These are phyloP conservation scores for Mastacembelus armatus DNA, from an alignment of 2,797 vertebrate species.

Conservation along the genomic window DNA sequence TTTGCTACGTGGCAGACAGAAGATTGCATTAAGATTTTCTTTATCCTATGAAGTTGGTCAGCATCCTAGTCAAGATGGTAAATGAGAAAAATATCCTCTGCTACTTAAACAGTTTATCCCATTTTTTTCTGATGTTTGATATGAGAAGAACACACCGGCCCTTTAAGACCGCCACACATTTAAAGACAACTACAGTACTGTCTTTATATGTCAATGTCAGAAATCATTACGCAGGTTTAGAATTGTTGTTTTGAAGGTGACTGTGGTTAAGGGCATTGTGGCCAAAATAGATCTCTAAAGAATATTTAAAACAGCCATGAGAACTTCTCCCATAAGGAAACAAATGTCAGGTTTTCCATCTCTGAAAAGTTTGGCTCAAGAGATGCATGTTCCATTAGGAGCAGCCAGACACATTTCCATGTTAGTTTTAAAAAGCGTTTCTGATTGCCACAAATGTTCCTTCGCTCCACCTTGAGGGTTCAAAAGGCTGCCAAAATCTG, in stretches of 20 bases:
- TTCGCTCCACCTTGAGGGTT: constrained; percentile 58
- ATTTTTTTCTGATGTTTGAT: background rate
- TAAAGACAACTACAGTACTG: background rate
- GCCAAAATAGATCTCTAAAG: constrained; percentile 51
- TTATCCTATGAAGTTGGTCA: background rate
- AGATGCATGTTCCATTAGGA: constrained; percentile 60
- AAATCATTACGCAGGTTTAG: constrained; percentile 22
- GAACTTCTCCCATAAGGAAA: constrained; percentile 73
- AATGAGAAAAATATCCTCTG: background rate
- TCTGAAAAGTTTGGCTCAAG: constrained; percentile 70
- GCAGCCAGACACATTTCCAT: constrained; percentile 77
- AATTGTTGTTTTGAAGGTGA: too few species aligned
- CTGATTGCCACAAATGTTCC: constrained; percentile 66
- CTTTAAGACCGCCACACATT: constrained; percentile 3
- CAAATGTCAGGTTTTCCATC: constrained; percentile 81
- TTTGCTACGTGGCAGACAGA: constrained; percentile 45
- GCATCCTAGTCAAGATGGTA: background rate
- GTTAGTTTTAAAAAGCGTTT: constrained; percentile 74
- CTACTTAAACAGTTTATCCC: background rate
- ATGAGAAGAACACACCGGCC: too few species aligned
- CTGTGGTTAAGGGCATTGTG: constrained; percentile 26
- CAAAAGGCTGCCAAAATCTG: constrained; percentile 61
- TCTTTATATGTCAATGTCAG: constrained; percentile 15
- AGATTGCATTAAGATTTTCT: background rate
- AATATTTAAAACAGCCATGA: constrained; percentile 57